Percentiles rank a stretch among this genome's conserved stretches.
Conservation (phyloP, 2,888 invertebrate species). For the Drosophila glabriapex region DNA sequence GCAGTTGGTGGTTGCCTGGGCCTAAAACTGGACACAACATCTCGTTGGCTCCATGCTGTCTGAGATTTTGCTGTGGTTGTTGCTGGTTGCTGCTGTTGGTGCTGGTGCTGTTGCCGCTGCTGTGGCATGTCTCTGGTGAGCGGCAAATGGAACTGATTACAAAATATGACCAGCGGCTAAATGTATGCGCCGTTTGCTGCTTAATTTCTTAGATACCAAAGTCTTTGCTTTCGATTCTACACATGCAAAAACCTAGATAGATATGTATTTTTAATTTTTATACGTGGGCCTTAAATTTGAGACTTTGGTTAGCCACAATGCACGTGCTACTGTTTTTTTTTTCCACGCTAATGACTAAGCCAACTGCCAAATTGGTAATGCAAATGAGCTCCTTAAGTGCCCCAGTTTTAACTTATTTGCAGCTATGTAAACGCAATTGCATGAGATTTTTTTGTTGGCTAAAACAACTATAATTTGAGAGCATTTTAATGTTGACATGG, state of each 20-base stretch:
- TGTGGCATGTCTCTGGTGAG: constrained; percentile 66
- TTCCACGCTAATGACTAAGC: constrained; percentile 54
- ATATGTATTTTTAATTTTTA: constrained; percentile 41
- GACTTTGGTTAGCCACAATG: constrained; percentile 38
- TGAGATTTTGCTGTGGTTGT: constrained; percentile 60
- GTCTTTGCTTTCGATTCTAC: constrained; percentile 31
- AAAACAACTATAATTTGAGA: constrained; percentile 21
- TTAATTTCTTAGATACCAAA: constrained; percentile 72
- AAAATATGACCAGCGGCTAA: constrained; percentile 79
- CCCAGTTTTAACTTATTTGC: constrained; percentile 38
- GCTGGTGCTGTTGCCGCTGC: constrained; percentile 32
- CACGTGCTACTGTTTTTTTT: constrained; percentile 69
- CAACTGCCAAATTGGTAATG: constrained; percentile 57
- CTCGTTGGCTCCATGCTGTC: constrained; percentile 72
- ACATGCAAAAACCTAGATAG: constrained; percentile 5
- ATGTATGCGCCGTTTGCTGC: constrained; percentile 78
- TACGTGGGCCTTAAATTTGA: constrained; percentile 74
- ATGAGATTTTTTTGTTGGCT: constrained; percentile 2
- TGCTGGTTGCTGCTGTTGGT: constrained; percentile 35
- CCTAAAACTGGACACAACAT: constrained; percentile 74
- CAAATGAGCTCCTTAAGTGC: constrained; percentile 65
- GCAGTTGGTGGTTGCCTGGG: constrained; percentile 41
- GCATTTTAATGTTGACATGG: constrained; percentile 19
- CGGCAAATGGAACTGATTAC: constrained; percentile 80
- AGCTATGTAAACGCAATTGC: constrained; percentile 10